Evolutionary conservation across 2,797 vertebrate species (phyloP).

Genomic region (Scleropages formosus): DNA sequence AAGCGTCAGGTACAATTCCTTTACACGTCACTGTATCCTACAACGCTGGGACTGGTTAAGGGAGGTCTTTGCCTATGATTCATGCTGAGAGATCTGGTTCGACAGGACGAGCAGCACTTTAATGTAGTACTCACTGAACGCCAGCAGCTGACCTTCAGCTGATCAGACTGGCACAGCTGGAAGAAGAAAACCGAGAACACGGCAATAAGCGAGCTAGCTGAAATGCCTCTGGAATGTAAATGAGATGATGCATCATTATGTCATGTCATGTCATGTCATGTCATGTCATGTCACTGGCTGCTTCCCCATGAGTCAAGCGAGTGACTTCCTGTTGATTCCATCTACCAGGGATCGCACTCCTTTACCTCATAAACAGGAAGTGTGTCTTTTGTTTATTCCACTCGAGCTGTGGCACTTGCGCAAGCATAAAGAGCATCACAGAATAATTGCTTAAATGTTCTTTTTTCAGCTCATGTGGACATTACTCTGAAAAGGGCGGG

Average conservation of each 20-base stretch:
- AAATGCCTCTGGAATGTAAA: slow-evolving; percentile 18
- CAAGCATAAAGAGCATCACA: neutral
- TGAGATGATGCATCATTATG: neutral
- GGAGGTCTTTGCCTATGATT: no score
- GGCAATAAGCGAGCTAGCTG: neutral
- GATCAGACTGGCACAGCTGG: neutral
- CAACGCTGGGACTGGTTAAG: neutral
- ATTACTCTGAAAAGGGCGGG: slow-evolving; percentile 93
- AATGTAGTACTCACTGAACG: neutral
- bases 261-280: no score
- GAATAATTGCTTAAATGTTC: neutral
- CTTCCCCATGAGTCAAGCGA: neutral
- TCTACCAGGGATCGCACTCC: neutral
- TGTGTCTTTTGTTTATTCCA: neutral
- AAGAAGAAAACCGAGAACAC: neutral
- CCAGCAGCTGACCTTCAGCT: no score
- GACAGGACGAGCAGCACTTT: neutral
- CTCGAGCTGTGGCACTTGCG: neutral
- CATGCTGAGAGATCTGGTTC: neutral
- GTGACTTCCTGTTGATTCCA: neutral
- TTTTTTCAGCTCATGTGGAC: neutral
- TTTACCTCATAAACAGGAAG: neutral
- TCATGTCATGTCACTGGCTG: neutral
- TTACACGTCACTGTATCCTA: neutral
- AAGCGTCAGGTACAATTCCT: slow-evolving; percentile 44